Evolutionary conservation across 35 echinoderm and acorn worm genomes (phyloP).

Genomic region (Ptychodera flava): DNA sequence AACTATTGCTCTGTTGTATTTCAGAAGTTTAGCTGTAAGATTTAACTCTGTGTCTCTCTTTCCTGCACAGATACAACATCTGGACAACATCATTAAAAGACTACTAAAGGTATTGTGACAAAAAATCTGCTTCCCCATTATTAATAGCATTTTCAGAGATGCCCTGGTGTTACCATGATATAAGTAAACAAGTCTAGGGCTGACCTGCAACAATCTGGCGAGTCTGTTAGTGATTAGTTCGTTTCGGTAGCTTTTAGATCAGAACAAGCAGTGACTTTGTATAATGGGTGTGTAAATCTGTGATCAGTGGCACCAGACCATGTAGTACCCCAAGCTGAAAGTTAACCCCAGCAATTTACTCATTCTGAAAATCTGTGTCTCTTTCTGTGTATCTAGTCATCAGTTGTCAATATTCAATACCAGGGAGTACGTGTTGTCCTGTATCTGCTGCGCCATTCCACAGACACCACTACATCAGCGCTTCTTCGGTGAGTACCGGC

Average conservation of each 20-base stretch:
- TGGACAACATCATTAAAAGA: conserved; percentile 31
- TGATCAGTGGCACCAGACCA: too few relatives aligned
- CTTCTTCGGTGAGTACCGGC: neutral
- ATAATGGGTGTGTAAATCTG: too few relatives aligned
- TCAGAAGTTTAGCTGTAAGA: too few relatives aligned
- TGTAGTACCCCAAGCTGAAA: too few relatives aligned
- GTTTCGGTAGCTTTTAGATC: neutral
- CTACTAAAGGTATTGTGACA: conserved; percentile 31
- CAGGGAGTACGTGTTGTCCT: conserved; percentile 28
- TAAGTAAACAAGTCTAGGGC: neutral
- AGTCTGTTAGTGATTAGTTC: neutral
- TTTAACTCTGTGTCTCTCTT: conserved; percentile 2
- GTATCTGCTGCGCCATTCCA: conserved; percentile 19
- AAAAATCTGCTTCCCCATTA: neutral
- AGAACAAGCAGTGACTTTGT: too few relatives aligned
- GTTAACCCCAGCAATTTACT: too few relatives aligned
- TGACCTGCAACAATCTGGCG: neutral
- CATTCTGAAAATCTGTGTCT: too few relatives aligned
- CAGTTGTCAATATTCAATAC: conserved; percentile 3
- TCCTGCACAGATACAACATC: conserved; percentile 39
- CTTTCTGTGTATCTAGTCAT: too few relatives aligned
- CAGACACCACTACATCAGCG: conserved; percentile 5
- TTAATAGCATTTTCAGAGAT: neutral
- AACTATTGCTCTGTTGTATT: too few relatives aligned
- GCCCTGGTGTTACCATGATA: neutral